Percentiles rank a stretch among this genome's conserved stretches.
Conservation (phyloP, 1,140 invertebrate species). For the Drosophila guanche region DNA sequence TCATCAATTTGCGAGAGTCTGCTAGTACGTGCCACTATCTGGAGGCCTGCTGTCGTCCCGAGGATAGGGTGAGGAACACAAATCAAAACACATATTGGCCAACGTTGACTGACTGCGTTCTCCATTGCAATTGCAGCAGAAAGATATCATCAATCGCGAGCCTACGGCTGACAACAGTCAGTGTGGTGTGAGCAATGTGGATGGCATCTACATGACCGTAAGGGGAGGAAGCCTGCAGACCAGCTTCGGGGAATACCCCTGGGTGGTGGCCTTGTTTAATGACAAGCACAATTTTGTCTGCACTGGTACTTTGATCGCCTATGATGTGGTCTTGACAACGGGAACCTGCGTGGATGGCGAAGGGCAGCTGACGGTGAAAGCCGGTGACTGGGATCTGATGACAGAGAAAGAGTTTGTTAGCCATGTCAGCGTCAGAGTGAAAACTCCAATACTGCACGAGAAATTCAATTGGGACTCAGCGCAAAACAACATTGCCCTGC, state of each 20-base stretch:
- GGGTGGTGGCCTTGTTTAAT: slow-evolving; percentile 2
- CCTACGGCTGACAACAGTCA: neutral
- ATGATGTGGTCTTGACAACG: slow-evolving; percentile 17
- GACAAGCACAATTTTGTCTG: neutral
- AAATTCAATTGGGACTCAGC: rapidly evolving
- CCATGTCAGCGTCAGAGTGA: slow-evolving; percentile 3
- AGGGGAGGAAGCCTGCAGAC: neutral
- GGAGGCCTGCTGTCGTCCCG: slow-evolving; percentile 14
- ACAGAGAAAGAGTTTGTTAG: slow-evolving; percentile 7
- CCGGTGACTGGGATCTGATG: slow-evolving; percentile 42
- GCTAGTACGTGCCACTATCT: slow-evolving; percentile 17
- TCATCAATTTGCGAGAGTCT: neutral
- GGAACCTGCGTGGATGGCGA: neutral
- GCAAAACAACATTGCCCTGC: slow-evolving; percentile 15
- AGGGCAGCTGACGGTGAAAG: neutral
- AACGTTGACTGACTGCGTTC: too few relatives aligned
- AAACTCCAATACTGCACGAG: neutral
- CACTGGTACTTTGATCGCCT: neutral
- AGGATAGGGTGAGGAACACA: slow-evolving; percentile 2
- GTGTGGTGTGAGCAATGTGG: neutral
- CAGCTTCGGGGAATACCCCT: slow-evolving; percentile 11
- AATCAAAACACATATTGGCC: too few relatives aligned
- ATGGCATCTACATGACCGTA: neutral
- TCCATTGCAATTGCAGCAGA: too few relatives aligned
- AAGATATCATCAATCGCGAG: too few relatives aligned